Evolutionary conservation across 2,888 invertebrate genomes (phyloP).

Genomic region (Mellilla xanthometata): DNA sequence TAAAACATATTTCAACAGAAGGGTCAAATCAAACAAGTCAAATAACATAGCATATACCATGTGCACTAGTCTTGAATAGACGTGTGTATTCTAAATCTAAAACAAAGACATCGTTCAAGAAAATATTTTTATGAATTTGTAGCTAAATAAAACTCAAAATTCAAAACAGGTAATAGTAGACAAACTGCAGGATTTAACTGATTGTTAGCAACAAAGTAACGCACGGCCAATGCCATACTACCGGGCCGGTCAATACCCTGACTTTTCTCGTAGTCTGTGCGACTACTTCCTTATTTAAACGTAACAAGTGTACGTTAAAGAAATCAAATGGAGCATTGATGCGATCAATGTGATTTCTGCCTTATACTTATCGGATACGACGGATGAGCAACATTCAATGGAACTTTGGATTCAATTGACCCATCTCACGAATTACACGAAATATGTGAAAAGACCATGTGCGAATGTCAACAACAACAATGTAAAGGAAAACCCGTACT

Average conservation of each 20-base stretch:
- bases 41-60: no score
- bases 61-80: no score
- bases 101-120: no score
- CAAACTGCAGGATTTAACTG: constrained; percentile 6
- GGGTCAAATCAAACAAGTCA: no score
- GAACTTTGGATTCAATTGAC: no score
- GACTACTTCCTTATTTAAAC: constrained; percentile 33
- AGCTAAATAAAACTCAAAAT: constrained; percentile 13
- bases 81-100: no score
- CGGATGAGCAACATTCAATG: constrained; percentile 1
- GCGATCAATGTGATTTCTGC: constrained; percentile 14
- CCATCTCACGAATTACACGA: no score
- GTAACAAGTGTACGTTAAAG: constrained; percentile 28
- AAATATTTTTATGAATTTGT: background rate
- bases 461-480: no score
- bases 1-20: no score
- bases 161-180: constrained; percentile 20
- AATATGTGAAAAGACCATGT: no score
- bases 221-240: constrained; percentile 14
- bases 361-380: background rate
- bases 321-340: constrained; percentile 38
- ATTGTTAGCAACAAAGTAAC: constrained; percentile 16
- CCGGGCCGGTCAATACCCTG: constrained; percentile 21
- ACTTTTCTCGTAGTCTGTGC: constrained; percentile 15
- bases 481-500: no score